These are phyloP conservation scores for Naso thynnoides DNA, from an alignment of 2,797 vertebrate species.

Conservation along the genomic window DNA sequence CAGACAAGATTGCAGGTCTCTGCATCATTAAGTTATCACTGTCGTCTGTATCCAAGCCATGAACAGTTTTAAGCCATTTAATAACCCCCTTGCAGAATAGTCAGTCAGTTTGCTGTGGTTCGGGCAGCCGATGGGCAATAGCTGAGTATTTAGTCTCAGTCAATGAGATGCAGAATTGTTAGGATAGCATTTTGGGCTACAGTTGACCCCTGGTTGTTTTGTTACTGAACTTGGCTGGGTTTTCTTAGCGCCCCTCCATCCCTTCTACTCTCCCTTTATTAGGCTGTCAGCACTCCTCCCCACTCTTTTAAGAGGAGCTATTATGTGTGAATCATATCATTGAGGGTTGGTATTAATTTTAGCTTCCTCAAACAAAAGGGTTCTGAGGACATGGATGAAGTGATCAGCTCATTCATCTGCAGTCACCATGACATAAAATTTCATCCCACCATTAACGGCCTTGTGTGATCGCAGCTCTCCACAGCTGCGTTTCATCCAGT, in stretches of 20 bases:
- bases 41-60: slow-evolving; percentile 10
- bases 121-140: slow-evolving; percentile 9
- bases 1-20: slow-evolving; percentile 39
- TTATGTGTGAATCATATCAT: slow-evolving; percentile 40
- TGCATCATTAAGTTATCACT: slow-evolving; percentile 48
- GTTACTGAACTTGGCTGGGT: slow-evolving; percentile 31
- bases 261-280: slow-evolving; percentile 11
- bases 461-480: slow-evolving; percentile 20
- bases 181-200: slow-evolving; percentile 19
- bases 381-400: slow-evolving; percentile 34
- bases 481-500: slow-evolving; percentile 40
- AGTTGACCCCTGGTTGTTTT: slow-evolving; percentile 40
- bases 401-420: slow-evolving; percentile 27
- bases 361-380: slow-evolving; percentile 29
- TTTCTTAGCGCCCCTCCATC: slow-evolving; percentile 9
- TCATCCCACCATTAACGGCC: slow-evolving; percentile 24
- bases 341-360: slow-evolving; percentile 20
- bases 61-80: slow-evolving; percentile 15
- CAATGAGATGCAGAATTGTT: slow-evolving; percentile 36
- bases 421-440: slow-evolving; percentile 13
- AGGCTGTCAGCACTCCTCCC: slow-evolving; percentile 5
- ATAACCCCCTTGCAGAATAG: slow-evolving; percentile 18
- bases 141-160: slow-evolving; percentile 23
- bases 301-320: slow-evolving; percentile 25
- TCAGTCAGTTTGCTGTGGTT: slow-evolving; percentile 21